phyloP scores from a whole-genome alignment of 2,888 invertebrate species.

The Anthrax anthrax region DNA sequence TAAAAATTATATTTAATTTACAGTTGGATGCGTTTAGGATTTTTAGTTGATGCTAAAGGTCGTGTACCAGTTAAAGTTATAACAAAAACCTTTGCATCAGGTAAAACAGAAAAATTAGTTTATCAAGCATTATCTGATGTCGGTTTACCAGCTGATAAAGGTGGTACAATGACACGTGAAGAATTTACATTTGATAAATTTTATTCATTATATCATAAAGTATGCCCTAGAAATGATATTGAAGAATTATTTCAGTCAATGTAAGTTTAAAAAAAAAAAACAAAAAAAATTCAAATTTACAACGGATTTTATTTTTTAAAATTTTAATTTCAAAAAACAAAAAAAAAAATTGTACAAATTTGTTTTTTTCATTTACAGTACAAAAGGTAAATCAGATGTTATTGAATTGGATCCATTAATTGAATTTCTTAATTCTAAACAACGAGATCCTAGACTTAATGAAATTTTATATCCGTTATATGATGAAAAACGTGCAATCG shows the following conservation, averaged over 20 bases:
- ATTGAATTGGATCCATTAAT: slow-evolving; percentile 79
- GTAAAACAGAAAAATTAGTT: slow-evolving; percentile 95
- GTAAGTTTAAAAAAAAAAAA: slow-evolving; percentile 45
- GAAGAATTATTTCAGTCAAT: slow-evolving; percentile 92
- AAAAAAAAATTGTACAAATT: background rate
- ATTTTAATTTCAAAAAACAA: no score
- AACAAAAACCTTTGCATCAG: slow-evolving; percentile 96
- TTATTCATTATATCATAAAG: slow-evolving; percentile 94
- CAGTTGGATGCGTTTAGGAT: slow-evolving; percentile 97
- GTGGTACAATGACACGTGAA: slow-evolving; percentile 85
- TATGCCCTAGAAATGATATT: slow-evolving; percentile 96
- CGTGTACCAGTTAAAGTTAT: slow-evolving; percentile 96
- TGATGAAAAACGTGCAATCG: slow-evolving; percentile 80
- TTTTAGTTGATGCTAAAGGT: slow-evolving; percentile 83
- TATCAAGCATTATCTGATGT: slow-evolving; percentile 92
- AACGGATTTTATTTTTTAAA: no score
- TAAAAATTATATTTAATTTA: background rate
- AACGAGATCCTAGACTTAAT: slow-evolving; percentile 93
- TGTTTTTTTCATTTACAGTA: no score
- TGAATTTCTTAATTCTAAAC: slow-evolving; percentile 90
- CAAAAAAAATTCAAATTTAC: background rate
- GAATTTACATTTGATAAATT: slow-evolving; percentile 98
- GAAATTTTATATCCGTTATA: slow-evolving; percentile 97
- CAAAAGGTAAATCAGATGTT: slow-evolving; percentile 76
- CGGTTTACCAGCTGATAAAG: slow-evolving; percentile 87